Evolutionary conservation across 2,888 invertebrate species (phyloP).

Genomic region (Zonitis immaculata): DNA sequence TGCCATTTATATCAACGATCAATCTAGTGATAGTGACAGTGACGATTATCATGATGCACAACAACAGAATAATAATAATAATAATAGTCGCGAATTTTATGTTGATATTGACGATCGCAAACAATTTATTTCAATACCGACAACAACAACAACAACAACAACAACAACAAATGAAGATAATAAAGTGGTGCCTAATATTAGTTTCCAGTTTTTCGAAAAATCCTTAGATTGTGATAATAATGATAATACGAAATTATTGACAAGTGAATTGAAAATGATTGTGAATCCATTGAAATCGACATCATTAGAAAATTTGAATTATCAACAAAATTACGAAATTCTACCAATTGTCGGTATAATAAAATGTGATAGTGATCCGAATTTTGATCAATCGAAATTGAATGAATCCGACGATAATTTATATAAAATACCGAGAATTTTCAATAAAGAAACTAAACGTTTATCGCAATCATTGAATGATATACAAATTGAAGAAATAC

Average conservation of each 20-base stretch:
- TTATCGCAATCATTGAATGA: constrained; percentile 44
- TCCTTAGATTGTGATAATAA: constrained; percentile 7
- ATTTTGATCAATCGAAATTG: constrained; percentile 28
- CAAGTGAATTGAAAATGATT: constrained; percentile 40
- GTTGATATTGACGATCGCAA: constrained; percentile 24
- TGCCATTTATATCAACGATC: constrained; percentile 31
- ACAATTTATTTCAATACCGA: constrained; percentile 28
- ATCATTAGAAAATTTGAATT: constrained; percentile 22
- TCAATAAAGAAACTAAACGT: constrained; percentile 25
- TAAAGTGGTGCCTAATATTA: no score
- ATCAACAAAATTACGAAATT: constrained; percentile 25
- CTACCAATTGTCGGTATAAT: constrained; percentile 23
- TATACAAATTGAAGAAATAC: constrained; percentile 35
- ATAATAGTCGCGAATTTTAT: constrained; percentile 26
- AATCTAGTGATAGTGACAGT: constrained; percentile 32
- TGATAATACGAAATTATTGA: constrained; percentile 12
- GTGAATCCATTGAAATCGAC: constrained; percentile 8
- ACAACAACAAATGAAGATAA: no score
- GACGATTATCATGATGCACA: constrained; percentile 27
- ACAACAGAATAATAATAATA: no score
- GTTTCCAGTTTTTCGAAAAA: constrained; percentile 45
- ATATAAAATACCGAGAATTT: constrained; percentile 44
- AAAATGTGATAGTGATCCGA: constrained; percentile 46
- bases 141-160: constrained; percentile 26
- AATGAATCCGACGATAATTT: constrained; percentile 35